A percentile compares a stretch with the other conserved stretches of the same genome.
These are phyloP conservation scores for Papilio demoleus DNA, from an alignment of 2,888 invertebrate genomes.

Conservation along the genomic window DNA sequence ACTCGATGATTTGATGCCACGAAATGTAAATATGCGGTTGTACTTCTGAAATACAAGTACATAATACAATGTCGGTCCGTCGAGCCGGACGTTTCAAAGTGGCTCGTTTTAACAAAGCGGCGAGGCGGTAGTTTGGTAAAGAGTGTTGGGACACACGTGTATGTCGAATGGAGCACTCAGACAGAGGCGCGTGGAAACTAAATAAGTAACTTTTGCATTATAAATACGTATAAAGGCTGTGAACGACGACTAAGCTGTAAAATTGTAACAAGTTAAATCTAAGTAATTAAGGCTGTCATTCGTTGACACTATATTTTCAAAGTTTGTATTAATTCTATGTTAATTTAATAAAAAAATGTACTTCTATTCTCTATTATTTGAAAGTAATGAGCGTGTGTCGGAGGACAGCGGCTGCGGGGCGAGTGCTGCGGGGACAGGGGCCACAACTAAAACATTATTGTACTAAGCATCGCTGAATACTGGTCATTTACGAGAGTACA, in stretches of 20 bases:
- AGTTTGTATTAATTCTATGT: slow-evolving; percentile 2
- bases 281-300: slow-evolving; percentile 2
- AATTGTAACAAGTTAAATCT: not conserved
- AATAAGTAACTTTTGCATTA: no score
- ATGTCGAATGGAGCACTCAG: not conserved
- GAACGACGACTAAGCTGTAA: not conserved
- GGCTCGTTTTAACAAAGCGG: not conserved
- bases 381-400: not conserved
- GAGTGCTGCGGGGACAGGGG: not conserved
- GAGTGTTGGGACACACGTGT: not conserved
- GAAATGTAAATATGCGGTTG: not conserved
- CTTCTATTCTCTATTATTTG: not conserved
- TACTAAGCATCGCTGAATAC: not conserved
- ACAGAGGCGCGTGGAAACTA: no score
- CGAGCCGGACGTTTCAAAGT: not conserved
- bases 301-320: not conserved
- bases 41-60: not conserved
- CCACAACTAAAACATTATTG: no score
- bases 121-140: not conserved
- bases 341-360: not conserved
- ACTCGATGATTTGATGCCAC: slow-evolving; percentile 1
- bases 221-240: no score
- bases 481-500: not conserved
- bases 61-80: not conserved
- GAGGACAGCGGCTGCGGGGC: not conserved